Base-by-base conservation (phyloP, 2,113 vertebrate genomes). In the Aythya baeri region DNA sequence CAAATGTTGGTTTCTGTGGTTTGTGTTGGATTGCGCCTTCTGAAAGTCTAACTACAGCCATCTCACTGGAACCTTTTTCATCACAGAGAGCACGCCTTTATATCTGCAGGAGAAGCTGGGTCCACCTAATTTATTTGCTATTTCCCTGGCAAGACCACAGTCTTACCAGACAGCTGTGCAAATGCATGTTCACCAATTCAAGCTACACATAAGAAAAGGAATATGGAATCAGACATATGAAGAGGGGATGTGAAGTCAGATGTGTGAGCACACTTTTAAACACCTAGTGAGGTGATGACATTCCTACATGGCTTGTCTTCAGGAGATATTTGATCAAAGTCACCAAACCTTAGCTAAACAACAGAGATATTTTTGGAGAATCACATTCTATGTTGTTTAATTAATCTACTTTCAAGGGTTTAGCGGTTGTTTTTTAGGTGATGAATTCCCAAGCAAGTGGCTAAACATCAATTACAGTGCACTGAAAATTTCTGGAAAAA, bases 1-100 rank as follows among this genome's bases (percentile, higher is more conserved):
- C 68, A 94, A 49, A 79, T 0, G 0, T 71, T 72, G 93, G 75
- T 83, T 83, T 91, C 54, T 86, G 91, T 70, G 78, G 58, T 73
- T 96, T 86, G 31, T 62, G 29, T 22, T 83, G 49, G 61, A 44
- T 43, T 88, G 43, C 0, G 1, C n/a, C 22, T 91, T 72, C 54
- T 89, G 67, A 78, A 93, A 63, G 52, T 43, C 23, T 34, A 57
- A 22, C 70, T 82, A 36, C 27, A 93, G 44, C 25, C 72, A 41
- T 32, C n/a, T 76, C 63, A 68, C 43, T 89, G 76, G 36, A 81
- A 54, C 52, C 2, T 9, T 89, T 85, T 83, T 71, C n/a, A 49
- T 88, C 36, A 57, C 6, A 72, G 72, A 93, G 31, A 85, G 16
- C 13, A 89, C 78, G 15, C 14, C 62, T 94, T 87, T 78, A 16